phyloP scores from a whole-genome alignment of 2,797 vertebrate species.

The Alca torda region DNA sequence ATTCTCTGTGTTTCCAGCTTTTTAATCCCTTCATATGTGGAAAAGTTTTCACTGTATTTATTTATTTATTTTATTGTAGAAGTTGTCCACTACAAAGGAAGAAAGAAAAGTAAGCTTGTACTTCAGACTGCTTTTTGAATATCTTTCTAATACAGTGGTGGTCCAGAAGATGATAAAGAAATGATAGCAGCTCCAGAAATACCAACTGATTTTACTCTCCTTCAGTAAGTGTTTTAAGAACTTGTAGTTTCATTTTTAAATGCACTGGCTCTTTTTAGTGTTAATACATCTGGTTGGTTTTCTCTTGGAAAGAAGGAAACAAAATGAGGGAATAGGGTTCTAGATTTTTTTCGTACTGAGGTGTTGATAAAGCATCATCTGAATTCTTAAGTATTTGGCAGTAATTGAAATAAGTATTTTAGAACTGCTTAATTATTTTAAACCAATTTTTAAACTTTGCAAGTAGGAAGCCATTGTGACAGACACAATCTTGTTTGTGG shows the following conservation, averaged over 20 bases:
- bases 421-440: not conserved
- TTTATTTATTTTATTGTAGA: conserved; percentile 28
- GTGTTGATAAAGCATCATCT: not conserved
- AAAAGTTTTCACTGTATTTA: not conserved
- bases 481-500: not conserved
- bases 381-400: not conserved
- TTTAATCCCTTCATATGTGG: not conserved
- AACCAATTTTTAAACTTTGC: not conserved
- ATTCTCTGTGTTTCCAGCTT: not conserved
- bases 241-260: not conserved
- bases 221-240: conserved; percentile 86
- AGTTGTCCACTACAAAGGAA: conserved; percentile 62
- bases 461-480: not conserved
- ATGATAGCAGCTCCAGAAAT: conserved; percentile 99
- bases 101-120: conserved; percentile 58
- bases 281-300: not conserved
- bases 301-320: not conserved
- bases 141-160: conserved; percentile 89
- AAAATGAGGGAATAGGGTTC: not conserved
- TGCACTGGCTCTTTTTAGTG: not conserved
- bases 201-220: conserved; percentile 93
- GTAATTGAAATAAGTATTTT: not conserved
- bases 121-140: conserved; percentile 81
- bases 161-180: conserved; percentile 99
- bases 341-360: not conserved